These are phyloP conservation scores for Clunio marinus DNA, from an alignment of 2,888 invertebrate species.

Conservation along the genomic window DNA sequence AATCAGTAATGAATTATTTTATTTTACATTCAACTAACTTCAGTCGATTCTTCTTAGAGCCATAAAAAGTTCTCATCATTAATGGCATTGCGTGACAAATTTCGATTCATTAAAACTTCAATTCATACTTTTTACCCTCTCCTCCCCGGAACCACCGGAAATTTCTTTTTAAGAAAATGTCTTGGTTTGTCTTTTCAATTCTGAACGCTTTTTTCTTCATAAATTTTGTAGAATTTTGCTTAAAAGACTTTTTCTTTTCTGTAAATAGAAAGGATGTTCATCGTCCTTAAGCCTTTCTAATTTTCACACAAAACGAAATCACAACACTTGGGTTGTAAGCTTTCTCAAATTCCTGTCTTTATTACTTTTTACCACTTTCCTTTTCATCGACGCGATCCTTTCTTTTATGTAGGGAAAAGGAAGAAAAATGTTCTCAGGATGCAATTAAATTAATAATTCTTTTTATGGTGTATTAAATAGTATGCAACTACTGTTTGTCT, in stretches of 20 bases:
- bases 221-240: background rate
- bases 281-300: constrained; percentile 20
- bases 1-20: too few species aligned
- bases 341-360: constrained; percentile 15
- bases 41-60: too few species aligned
- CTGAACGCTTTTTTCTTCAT: too few species aligned
- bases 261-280: background rate
- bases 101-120: constrained; percentile 6
- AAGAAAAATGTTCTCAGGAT: constrained; percentile 11
- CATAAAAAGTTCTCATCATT: too few species aligned
- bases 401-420: constrained; percentile 6
- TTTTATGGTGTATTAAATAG: constrained; percentile 18
- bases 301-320: background rate
- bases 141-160: constrained; percentile 2
- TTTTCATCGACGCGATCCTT: constrained; percentile 22
- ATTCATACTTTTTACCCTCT: constrained; percentile 15
- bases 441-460: background rate
- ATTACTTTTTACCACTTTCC: constrained; percentile 32
- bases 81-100: constrained; percentile 37
- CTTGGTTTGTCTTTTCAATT: background rate
- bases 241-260: background rate
- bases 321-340: too few species aligned
- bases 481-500: background rate
- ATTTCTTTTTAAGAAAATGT: too few species aligned
- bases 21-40: too few species aligned